These are phyloP conservation scores for Anoplophora glabripennis DNA, from an alignment of 1,140 invertebrate genomes.

Conservation along the genomic window DNA sequence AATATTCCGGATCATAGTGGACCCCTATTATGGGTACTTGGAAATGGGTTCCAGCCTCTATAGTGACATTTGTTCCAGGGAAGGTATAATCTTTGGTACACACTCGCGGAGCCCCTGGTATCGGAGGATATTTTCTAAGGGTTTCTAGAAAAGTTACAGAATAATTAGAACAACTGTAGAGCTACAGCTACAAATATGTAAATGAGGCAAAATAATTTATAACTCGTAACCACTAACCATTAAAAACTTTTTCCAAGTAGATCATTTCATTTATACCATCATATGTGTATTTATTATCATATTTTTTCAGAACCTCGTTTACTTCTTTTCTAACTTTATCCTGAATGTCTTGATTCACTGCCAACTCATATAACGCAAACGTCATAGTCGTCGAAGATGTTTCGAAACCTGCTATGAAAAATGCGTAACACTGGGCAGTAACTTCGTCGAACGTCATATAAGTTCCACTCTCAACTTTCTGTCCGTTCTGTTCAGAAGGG, in stretches of 20 bases:
- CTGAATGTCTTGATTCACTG: slow-evolving; percentile 57
- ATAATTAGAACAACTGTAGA: background rate
- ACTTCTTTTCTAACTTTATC: slow-evolving; percentile 56
- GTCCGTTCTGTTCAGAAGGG: slow-evolving; percentile 43
- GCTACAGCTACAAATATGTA: no score
- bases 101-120: slow-evolving; percentile 36
- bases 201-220: no score
- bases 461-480: slow-evolving; percentile 50
- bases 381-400: slow-evolving; percentile 56
- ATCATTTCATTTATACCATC: slow-evolving; percentile 45
- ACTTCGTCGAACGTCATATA: slow-evolving; percentile 50
- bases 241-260: slow-evolving; percentile 51
- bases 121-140: slow-evolving; percentile 27
- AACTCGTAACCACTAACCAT: no score
- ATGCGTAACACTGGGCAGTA: slow-evolving; percentile 56
- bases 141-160: slow-evolving; percentile 27
- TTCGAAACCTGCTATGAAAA: slow-evolving; percentile 63
- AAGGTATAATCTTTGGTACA: slow-evolving; percentile 48
- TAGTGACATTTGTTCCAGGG: slow-evolving; percentile 33
- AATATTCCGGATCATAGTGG: slow-evolving; percentile 60
- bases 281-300: slow-evolving; percentile 42
- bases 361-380: slow-evolving; percentile 57
- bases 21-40: slow-evolving; percentile 60
- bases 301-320: slow-evolving; percentile 35
- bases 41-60: slow-evolving; percentile 51